Conservation (phyloP, 1,140 invertebrate species). For the Drosophila paulistorum region DNA sequence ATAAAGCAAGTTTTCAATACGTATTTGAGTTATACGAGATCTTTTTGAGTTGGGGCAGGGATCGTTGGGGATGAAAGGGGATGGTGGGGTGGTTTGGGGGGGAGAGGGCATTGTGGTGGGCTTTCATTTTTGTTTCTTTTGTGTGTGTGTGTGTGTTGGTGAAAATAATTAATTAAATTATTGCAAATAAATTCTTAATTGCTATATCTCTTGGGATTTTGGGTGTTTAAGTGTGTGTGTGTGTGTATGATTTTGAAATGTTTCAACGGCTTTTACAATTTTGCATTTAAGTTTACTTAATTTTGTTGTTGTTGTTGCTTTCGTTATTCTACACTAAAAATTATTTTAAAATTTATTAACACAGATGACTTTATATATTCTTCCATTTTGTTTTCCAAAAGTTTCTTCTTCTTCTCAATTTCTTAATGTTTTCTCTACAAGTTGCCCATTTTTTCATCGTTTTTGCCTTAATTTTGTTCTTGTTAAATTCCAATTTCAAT, state of each 20-base stretch:
- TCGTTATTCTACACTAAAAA: conserved; percentile 74
- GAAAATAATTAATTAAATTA: conserved; percentile 50
- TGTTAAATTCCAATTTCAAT: conserved; percentile 14
- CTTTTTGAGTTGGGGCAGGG: conserved; percentile 43
- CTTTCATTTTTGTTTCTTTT: not conserved
- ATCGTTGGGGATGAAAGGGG: not conserved
- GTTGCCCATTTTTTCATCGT: conserved; percentile 52
- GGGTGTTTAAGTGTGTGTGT: not conserved
- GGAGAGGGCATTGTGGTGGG: not conserved
- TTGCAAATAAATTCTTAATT: conserved; percentile 28
- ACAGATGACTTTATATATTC: conserved; percentile 82
- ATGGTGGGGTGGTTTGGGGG: not conserved
- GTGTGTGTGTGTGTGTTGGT: not conserved
- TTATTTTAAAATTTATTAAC: conserved; percentile 82
- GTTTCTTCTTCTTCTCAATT: conserved; percentile 26
- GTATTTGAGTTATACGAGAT: conserved; percentile 55
- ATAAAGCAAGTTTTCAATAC: conserved; percentile 53
- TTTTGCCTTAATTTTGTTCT: conserved; percentile 19
- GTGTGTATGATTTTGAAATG: conserved; percentile 28
- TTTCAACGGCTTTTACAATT: conserved; percentile 15
- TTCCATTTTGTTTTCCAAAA: conserved; percentile 52
- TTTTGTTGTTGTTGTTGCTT: conserved; percentile 48
- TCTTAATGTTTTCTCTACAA: conserved; percentile 23
- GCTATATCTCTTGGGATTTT: not conserved
- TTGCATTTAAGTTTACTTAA: conserved; percentile 34